Percentiles rank a stretch among this genome's conserved stretches.
These are phyloP conservation scores for Elymnias hypermnestra DNA, from an alignment of 1,140 invertebrate species.

Conservation along the genomic window DNA sequence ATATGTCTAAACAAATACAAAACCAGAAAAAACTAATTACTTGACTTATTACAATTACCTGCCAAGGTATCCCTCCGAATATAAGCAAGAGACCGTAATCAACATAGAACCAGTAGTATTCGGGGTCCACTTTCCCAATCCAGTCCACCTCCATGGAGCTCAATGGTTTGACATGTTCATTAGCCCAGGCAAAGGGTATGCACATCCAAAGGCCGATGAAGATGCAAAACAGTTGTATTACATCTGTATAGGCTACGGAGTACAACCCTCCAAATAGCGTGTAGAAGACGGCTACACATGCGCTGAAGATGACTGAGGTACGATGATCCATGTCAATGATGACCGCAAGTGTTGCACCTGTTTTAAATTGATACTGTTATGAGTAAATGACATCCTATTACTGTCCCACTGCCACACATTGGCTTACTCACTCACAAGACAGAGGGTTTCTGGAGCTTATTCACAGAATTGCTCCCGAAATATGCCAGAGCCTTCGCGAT, in stretches of 20 bases:
- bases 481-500: too few species aligned
- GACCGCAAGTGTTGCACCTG: slow-evolving; percentile 94
- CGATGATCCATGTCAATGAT: slow-evolving; percentile 97
- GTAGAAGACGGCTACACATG: slow-evolving; percentile 97
- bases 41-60: too few species aligned
- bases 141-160: slow-evolving; percentile 90
- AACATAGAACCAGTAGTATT: slow-evolving; percentile 89
- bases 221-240: slow-evolving; percentile 99
- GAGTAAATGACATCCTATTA: too few species aligned
- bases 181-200: slow-evolving; percentile 95
- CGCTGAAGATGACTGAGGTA: slow-evolving; percentile 95
- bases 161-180: slow-evolving; percentile 88
- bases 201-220: slow-evolving; percentile 99
- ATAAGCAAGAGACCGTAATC: slow-evolving; percentile 94
- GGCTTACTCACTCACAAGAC: too few species aligned
- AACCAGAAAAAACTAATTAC: not conserved
- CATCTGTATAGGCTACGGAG: slow-evolving; percentile 98
- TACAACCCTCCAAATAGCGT: slow-evolving; percentile 98
- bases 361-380: too few species aligned
- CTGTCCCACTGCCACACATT: too few species aligned
- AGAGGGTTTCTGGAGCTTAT: too few species aligned
- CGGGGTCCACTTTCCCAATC: slow-evolving; percentile 87
- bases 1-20: not conserved
- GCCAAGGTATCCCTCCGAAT: slow-evolving; percentile 99
- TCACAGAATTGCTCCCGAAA: too few species aligned